phyloP scores from a whole-genome alignment of 2,888 invertebrate genomes.

The Aphelenchoides bicaudatus region DNA sequence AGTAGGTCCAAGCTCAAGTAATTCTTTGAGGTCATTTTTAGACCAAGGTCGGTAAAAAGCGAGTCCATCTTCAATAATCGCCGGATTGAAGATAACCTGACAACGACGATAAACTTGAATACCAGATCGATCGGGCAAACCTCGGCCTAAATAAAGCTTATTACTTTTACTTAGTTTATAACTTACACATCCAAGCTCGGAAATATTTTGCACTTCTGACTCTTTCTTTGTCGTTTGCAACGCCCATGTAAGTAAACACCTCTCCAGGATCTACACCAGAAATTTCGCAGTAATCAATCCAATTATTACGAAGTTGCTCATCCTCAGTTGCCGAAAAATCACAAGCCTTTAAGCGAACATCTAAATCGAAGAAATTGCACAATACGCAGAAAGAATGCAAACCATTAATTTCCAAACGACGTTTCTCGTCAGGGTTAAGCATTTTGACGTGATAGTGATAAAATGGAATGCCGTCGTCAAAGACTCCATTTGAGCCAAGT shows the following conservation, averaged over 20 bases:
- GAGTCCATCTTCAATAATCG: conserved; percentile 1
- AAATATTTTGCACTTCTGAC: not conserved
- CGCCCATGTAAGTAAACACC: not conserved
- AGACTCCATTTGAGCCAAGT: conserved; percentile 4
- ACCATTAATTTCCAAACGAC: conserved; percentile 7
- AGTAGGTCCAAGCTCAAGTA: conserved; percentile 3
- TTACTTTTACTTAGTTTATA: no score
- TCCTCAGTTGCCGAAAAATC: conserved; percentile 5
- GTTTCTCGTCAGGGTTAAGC: not conserved
- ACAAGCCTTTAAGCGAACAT: conserved; percentile 11
- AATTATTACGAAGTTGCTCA: conserved; percentile 8
- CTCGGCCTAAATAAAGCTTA: conserved; percentile 10
- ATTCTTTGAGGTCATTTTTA: not conserved
- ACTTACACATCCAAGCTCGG: conserved; percentile 12
- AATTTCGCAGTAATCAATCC: conserved; percentile 13
- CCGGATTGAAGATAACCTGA: not conserved
- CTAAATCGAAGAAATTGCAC: not conserved
- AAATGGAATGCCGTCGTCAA: conserved; percentile 16
- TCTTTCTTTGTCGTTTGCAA: not conserved
- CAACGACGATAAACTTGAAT: conserved; percentile 10
- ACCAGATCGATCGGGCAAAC: conserved; percentile 8
- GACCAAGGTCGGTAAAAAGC: conserved; percentile 13
- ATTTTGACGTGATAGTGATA: conserved; percentile 6
- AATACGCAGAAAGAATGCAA: no score
- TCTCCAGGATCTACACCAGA: conserved; percentile 13